Conservation (phyloP, 2,888 invertebrate species). For the Parochlus steinenii region DNA sequence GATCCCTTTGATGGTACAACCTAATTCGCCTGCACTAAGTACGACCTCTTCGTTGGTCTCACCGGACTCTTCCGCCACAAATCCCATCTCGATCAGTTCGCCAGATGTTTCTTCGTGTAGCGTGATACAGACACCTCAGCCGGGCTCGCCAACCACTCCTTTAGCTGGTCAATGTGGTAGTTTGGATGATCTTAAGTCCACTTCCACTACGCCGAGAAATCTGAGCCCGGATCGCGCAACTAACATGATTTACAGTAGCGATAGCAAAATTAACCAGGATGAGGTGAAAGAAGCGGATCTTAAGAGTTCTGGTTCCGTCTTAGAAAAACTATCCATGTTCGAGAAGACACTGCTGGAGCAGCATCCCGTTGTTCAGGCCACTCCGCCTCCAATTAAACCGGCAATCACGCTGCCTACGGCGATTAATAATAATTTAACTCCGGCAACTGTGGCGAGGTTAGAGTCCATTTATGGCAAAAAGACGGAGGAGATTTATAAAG, state of each 20-base stretch:
- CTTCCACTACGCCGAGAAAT: constrained; percentile 10
- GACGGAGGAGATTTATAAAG: constrained; percentile 17
- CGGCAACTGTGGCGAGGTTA: constrained; percentile 14
- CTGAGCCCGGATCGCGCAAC: constrained; percentile 1
- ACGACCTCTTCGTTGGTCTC: constrained; percentile 24
- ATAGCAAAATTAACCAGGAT: not conserved
- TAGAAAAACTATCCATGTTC: constrained; percentile 31
- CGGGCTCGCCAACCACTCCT: constrained; percentile 26
- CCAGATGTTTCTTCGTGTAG: constrained; percentile 18
- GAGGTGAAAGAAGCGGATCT: constrained; percentile 22
- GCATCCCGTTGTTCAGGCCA: constrained; percentile 16
- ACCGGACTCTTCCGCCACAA: constrained; percentile 19
- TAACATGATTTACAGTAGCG: not conserved
- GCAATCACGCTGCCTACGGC: constrained; percentile 11
- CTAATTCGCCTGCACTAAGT: constrained; percentile 14
- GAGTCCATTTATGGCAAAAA: constrained; percentile 13
- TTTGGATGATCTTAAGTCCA: not conserved
- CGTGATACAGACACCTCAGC: constrained; percentile 16
- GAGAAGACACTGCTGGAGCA: constrained; percentile 24
- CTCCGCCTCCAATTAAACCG: constrained; percentile 1
- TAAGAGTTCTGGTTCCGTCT: constrained; percentile 27
- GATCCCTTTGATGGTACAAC: constrained; percentile 17
- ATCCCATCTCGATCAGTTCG: constrained; percentile 15
- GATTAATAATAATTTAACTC: constrained; percentile 14
- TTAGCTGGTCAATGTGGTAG: constrained; percentile 14